Evolutionary conservation across 1,140 invertebrate species (phyloP), one percentile per base, ranked within the genome.

Genomic region (Sipha flava): DNA sequence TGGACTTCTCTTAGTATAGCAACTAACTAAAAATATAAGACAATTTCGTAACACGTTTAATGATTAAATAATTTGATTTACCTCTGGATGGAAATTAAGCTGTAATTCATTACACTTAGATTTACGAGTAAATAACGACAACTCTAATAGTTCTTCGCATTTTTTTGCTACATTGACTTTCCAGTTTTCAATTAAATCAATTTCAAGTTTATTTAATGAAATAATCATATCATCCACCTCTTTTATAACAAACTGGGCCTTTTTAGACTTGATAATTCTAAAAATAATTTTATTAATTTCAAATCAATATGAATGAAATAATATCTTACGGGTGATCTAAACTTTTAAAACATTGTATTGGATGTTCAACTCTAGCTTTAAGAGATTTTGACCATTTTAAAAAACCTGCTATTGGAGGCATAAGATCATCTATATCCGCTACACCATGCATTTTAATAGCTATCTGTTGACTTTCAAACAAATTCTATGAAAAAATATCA

Each of bases 351-450:
- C 89, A 88, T 79, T 88, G 86, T 68, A 96, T 88, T 43, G 93
- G 92, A 52, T 88, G 87, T 54, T 90, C 88, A 37, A 96, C 90
- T 81, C 95, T 89, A 80, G 90, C 88, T 82, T 88, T 88, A 80
- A 97, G 87, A 88, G 93, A 94, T 80, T 89, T 88, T 49, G 92
- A 92, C 90, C 93, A 97, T 79, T 92, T 89, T 26, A 98, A 87
- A 14, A 90, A 90, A 31, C 94, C 93, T n/a, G 94, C 90, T 7
- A 96, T 89, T 2, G 93, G 92, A 0, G 95, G 94, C 86, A 95
- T 90, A 85, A 91, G 91, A 49, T 89, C 89, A 83, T 95, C 90
- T 3, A 94, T 89, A 72, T 89, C 90, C 82, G 91, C 88, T 43
- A 88, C 88, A 3, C 90, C 90, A 80, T 88, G 89, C 81, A 88